Conservation (phyloP, 2,113 vertebrate species). For the Craseonycteris thonglongyai region DNA sequence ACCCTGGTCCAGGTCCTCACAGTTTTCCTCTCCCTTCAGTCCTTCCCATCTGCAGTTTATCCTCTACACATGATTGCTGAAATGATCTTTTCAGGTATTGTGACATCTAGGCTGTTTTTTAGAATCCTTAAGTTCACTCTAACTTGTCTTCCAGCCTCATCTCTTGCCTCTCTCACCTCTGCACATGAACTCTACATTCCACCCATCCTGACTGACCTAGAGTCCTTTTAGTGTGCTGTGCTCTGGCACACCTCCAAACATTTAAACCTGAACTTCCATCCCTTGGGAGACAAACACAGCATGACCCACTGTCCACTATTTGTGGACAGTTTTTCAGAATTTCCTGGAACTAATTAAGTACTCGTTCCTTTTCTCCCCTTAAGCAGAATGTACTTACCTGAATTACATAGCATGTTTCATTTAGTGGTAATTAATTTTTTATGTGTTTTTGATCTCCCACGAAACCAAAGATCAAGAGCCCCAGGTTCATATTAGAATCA, state of each 20-base stretch:
- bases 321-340: neutral
- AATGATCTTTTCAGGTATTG: neutral
- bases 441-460: constrained; percentile 18
- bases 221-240: neutral
- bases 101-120: neutral
- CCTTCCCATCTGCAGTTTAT: neutral
- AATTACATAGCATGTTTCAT: constrained; percentile 43
- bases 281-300: neutral
- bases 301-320: neutral
- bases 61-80: fast-evolving
- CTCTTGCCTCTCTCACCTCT: neutral
- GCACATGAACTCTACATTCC: neutral
- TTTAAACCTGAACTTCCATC: neutral
- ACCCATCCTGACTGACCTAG: neutral
- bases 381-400: constrained; percentile 22
- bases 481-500: neutral
- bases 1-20: neutral
- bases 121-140: neutral
- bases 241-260: neutral
- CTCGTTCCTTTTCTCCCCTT: neutral
- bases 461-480: constrained; percentile 11
- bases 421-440: constrained; percentile 43
- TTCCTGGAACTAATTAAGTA: constrained; percentile 27
- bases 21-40: neutral
- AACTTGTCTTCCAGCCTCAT: neutral